Evolutionary conservation across 2,888 invertebrate species (phyloP).

Genomic region (Lamellibrachia satsuma): DNA sequence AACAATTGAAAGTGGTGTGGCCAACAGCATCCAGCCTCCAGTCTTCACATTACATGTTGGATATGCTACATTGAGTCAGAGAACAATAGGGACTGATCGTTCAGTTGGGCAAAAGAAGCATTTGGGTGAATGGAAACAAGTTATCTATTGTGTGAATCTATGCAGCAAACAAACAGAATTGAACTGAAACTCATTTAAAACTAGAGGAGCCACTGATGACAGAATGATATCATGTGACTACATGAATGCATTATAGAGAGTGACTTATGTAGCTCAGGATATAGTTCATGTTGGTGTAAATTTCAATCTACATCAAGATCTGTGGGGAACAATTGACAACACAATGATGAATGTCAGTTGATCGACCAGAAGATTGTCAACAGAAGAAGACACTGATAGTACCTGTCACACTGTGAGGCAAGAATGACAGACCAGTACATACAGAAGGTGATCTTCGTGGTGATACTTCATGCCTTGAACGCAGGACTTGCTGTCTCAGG

Average conservation of each 20-base stretch:
- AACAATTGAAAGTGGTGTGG: background rate
- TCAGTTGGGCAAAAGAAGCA: background rate
- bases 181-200: background rate
- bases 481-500: background rate
- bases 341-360: background rate
- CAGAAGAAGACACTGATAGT: background rate
- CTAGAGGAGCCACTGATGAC: background rate
- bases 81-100: background rate
- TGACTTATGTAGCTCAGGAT: background rate
- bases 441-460: background rate
- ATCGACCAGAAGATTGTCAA: background rate
- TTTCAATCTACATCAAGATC: background rate
- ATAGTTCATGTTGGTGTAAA: background rate
- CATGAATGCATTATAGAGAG: background rate
- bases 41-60: background rate
- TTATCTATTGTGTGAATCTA: background rate
- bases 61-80: background rate
- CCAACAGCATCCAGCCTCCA: background rate
- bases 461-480: background rate
- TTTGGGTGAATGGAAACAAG: background rate
- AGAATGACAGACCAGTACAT: background rate
- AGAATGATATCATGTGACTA: background rate
- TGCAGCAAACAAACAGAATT: background rate
- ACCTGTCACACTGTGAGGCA: background rate
- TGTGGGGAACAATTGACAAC: background rate